Evolutionary conservation across 2,113 vertebrate species (phyloP).

Genomic region (Ochotona princeps): DNA sequence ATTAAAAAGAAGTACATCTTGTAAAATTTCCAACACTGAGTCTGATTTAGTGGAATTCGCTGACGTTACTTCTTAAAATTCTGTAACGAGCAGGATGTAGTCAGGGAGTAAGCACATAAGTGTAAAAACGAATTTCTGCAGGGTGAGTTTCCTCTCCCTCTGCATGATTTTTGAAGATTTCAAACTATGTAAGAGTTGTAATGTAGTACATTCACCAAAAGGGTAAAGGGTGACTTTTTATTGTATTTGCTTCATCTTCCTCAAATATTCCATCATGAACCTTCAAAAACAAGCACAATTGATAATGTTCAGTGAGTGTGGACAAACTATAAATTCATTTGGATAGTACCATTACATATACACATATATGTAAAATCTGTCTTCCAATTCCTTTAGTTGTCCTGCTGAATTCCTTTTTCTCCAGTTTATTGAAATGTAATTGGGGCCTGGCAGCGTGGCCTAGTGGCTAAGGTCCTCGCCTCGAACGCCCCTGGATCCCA

Average conservation of each 20-base stretch:
- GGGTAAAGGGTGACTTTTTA: too few relatives aligned
- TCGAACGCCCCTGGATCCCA: too few relatives aligned
- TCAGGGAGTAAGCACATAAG: not conserved
- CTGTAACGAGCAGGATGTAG: not conserved
- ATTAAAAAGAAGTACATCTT: not conserved
- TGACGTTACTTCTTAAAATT: not conserved
- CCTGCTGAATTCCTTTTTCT: not conserved
- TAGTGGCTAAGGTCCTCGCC: too few relatives aligned
- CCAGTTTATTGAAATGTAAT: not conserved
- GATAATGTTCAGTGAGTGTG: too few relatives aligned
- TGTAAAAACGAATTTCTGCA: conserved; percentile 4
- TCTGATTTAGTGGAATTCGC: not conserved
- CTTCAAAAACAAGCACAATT: not conserved
- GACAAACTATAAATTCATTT: too few relatives aligned
- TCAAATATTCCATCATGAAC: not conserved
- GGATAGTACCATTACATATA: too few relatives aligned
- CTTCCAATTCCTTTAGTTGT: not conserved
- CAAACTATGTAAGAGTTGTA: not conserved
- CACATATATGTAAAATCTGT: not conserved
- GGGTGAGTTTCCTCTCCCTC: not conserved
- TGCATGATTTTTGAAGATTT: not conserved
- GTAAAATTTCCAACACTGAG: not conserved
- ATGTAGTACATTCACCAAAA: too few relatives aligned
- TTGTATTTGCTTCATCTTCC: not conserved
- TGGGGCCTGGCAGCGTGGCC: too few relatives aligned